Conservation (phyloP, 2,888 invertebrate genomes). For the Oscheius onirici region DNA sequence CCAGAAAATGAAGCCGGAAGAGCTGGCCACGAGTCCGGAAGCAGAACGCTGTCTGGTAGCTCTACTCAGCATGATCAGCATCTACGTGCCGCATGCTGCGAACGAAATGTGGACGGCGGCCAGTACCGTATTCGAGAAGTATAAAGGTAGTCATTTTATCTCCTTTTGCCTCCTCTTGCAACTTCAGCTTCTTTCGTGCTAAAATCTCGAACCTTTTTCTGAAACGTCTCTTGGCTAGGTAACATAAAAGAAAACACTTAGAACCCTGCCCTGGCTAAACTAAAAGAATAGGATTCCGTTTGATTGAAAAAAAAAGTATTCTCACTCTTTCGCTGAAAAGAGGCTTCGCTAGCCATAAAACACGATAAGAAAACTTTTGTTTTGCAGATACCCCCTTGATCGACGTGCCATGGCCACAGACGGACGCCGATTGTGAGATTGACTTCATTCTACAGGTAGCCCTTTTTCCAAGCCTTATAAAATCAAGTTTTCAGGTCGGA, state of each 20-base stretch:
- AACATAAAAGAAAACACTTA: too few species aligned
- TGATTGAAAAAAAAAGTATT: too few species aligned
- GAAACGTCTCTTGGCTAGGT: too few species aligned
- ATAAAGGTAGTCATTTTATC: conserved; percentile 34
- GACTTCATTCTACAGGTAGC: conserved; percentile 52
- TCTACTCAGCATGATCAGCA: conserved; percentile 68
- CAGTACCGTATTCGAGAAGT: conserved; percentile 38
- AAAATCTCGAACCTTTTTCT: too few species aligned
- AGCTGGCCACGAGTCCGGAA: conserved; percentile 56
- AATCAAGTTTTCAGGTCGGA: conserved; percentile 57
- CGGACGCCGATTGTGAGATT: conserved; percentile 60
- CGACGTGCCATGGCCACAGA: conserved; percentile 61
- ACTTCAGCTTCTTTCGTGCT: background rate
- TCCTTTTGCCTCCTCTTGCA: background rate
- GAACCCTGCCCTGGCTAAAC: too few species aligned
- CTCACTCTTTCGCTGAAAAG: too few species aligned
- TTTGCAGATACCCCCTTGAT: background rate
- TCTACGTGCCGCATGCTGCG: conserved; percentile 59
- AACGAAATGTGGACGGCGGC: conserved; percentile 56
- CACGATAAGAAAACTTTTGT: background rate
- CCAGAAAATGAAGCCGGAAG: conserved; percentile 61
- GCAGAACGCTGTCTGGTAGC: conserved; percentile 63
- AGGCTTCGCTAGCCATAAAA: too few species aligned
- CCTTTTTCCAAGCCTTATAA: conserved; percentile 52
- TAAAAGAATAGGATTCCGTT: too few species aligned